These are phyloP conservation scores for Acrocephalus kingi DNA, from an alignment of 2,113 vertebrate species.

Conservation along the genomic window DNA sequence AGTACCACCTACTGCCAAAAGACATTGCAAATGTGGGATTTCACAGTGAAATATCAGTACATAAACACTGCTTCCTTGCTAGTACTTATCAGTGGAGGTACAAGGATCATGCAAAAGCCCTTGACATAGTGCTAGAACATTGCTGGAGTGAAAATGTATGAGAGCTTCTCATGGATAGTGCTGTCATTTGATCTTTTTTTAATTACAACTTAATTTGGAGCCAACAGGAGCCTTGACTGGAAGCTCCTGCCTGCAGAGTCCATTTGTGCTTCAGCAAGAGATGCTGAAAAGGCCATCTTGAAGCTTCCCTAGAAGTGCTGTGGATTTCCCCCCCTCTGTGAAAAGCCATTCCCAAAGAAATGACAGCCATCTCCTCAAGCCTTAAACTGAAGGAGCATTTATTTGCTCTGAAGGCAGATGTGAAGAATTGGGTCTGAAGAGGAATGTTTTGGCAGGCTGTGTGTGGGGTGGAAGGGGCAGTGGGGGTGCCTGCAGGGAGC, in stretches of 20 bases:
- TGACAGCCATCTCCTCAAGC: background rate
- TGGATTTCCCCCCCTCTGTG: accelerated
- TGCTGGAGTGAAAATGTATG: background rate
- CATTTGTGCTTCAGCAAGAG: background rate
- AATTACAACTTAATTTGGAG: conserved; percentile 18
- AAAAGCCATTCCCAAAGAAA: background rate
- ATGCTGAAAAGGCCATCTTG: background rate
- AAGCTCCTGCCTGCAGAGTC: background rate
- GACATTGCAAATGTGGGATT: background rate
- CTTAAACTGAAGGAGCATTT: background rate
- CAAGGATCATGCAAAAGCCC: background rate
- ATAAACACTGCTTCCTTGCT: background rate
- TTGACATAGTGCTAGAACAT: background rate
- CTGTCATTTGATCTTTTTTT: background rate
- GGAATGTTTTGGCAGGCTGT: background rate
- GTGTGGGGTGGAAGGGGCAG: background rate
- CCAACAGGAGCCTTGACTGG: background rate
- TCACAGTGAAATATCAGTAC: background rate
- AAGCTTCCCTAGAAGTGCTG: background rate
- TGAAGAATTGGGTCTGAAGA: background rate
- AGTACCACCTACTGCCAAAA: background rate
- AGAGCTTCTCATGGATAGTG: background rate
- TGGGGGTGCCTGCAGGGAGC: background rate
- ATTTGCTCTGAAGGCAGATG: background rate
- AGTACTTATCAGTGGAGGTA: background rate